phyloP scores from a whole-genome alignment of 2,113 vertebrate species.

The Mormoops blainvillei region DNA sequence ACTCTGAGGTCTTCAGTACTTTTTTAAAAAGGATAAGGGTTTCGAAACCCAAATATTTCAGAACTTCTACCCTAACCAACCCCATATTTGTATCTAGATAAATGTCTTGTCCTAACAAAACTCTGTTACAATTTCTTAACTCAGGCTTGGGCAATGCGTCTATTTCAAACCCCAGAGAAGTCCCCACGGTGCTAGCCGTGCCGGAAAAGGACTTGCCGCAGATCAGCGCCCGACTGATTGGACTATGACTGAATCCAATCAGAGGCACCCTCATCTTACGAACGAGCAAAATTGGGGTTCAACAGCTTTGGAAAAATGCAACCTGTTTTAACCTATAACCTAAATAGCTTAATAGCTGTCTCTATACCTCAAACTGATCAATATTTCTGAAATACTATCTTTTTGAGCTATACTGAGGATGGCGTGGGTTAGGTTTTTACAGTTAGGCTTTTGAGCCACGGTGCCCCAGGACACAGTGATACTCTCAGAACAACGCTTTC shows the following conservation, averaged over 20 bases:
- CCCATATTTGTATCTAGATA: background rate
- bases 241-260: background rate
- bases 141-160: background rate
- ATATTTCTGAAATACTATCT: background rate
- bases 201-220: accelerated
- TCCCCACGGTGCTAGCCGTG: background rate
- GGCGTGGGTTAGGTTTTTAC: background rate
- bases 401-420: background rate
- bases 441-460: too few relatives aligned
- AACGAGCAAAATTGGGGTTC: background rate
- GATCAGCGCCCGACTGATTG: too few relatives aligned
- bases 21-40: background rate
- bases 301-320: background rate
- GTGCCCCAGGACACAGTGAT: background rate
- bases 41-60: background rate
- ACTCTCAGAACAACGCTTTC: background rate
- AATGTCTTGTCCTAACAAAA: background rate
- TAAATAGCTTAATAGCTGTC: background rate
- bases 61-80: background rate
- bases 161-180: background rate
- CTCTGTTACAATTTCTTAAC: background rate
- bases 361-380: background rate
- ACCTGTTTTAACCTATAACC: background rate
- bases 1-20: background rate
- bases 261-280: background rate